These are phyloP conservation scores for Mareca strepera DNA, from an alignment of 2,797 vertebrate genomes.

Conservation along the genomic window DNA sequence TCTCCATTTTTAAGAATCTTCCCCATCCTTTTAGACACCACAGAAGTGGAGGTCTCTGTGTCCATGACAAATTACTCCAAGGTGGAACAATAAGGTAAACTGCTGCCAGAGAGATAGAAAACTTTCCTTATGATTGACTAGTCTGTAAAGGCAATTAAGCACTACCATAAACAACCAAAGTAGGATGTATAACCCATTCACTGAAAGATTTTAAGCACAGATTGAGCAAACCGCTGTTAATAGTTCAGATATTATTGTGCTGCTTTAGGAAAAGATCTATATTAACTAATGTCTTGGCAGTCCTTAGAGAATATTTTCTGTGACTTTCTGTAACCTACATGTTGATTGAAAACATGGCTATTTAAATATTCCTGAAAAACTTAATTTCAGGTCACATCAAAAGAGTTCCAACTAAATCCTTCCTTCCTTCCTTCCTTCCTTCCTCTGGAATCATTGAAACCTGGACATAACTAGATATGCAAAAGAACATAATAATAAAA, in stretches of 20 bases:
- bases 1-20: background rate
- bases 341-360: background rate
- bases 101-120: background rate
- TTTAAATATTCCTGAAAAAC: background rate
- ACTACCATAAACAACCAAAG: background rate
- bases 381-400: background rate
- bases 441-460: fast-evolving
- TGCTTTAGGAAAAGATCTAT: background rate
- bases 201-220: background rate
- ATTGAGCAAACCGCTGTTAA: background rate
- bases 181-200: background rate
- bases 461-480: background rate
- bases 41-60: background rate
- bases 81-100: background rate
- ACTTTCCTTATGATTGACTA: background rate
- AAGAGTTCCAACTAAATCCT: background rate
- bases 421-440: too few relatives aligned
- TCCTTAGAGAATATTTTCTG: background rate
- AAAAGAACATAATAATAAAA: background rate
- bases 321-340: background rate
- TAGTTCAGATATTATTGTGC: background rate
- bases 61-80: background rate
- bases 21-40: background rate
- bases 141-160: background rate
- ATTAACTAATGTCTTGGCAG: background rate